A percentile compares a stretch with the other conserved stretches of the same genome.
phyloP scores from a whole-genome alignment of 2,113 vertebrate species.

The Tachysurus vachellii region DNA sequence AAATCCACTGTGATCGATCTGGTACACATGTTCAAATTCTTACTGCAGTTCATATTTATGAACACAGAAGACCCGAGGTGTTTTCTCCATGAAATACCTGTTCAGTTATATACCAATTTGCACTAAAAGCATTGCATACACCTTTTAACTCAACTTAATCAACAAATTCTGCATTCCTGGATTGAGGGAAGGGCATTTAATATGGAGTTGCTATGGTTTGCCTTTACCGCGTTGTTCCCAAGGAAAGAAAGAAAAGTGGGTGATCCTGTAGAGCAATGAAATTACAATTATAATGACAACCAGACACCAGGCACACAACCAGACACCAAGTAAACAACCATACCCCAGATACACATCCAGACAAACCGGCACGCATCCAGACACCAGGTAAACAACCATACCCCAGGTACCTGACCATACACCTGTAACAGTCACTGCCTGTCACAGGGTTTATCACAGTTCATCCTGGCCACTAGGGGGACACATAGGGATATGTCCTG shows the following conservation, averaged over 20 bases:
- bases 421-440: no score
- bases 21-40: background rate
- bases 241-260: background rate
- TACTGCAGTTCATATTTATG: background rate
- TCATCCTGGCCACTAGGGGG: no score
- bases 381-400: no score
- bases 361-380: no score
- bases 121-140: background rate
- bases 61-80: background rate
- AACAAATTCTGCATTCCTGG: background rate
- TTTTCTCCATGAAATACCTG: background rate
- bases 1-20: background rate
- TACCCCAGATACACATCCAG: no score
- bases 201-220: background rate
- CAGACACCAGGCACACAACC: no score
- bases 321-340: no score
- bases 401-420: no score
- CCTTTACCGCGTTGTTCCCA: background rate
- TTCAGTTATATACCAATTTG: background rate
- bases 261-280: background rate
- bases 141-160: background rate
- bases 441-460: no score
- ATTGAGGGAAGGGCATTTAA: background rate
- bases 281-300: background rate
- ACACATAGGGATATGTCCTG: no score